A percentile compares a stretch with the other conserved stretches of the same genome.
These are phyloP conservation scores for Tarsius wallacei DNA, from an alignment of 2,797 vertebrate species.

Conservation along the genomic window DNA sequence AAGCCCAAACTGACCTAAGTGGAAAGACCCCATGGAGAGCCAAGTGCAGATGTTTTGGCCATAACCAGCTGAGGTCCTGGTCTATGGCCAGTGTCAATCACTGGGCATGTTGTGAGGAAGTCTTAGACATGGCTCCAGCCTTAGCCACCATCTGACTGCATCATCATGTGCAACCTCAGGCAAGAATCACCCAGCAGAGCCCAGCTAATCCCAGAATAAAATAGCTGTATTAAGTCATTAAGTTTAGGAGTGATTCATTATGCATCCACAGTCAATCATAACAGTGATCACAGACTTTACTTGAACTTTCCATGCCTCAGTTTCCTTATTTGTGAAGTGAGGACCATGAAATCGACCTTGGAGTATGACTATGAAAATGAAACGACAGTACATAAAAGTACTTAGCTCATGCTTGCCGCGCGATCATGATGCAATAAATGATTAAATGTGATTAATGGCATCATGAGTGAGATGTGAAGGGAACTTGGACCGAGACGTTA, in stretches of 20 bases:
- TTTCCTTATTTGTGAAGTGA: conserved; percentile 30
- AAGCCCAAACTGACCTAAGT: neutral
- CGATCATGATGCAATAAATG: neutral
- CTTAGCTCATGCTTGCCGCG: neutral
- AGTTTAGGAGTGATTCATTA: neutral
- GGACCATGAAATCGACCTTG: neutral
- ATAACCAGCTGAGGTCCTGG: neutral
- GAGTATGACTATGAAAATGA: neutral
- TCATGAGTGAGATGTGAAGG: neutral
- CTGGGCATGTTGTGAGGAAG: neutral
- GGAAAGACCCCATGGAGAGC: neutral
- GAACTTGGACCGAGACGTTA: neutral
- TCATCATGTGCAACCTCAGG: neutral
- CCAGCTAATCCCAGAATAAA: neutral
- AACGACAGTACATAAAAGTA: conserved; percentile 25
- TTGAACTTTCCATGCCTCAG: neutral
- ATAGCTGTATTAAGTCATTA: neutral
- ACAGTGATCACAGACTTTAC: neutral
- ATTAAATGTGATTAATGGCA: neutral
- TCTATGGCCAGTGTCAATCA: neutral
- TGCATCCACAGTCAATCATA: neutral
- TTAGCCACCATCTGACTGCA: neutral
- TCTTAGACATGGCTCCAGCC: neutral
- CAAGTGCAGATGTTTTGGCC: neutral
- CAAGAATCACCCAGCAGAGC: neutral